phyloP scores from a whole-genome alignment of 2,797 vertebrate species.

The Craterocephalus amniculus region DNA sequence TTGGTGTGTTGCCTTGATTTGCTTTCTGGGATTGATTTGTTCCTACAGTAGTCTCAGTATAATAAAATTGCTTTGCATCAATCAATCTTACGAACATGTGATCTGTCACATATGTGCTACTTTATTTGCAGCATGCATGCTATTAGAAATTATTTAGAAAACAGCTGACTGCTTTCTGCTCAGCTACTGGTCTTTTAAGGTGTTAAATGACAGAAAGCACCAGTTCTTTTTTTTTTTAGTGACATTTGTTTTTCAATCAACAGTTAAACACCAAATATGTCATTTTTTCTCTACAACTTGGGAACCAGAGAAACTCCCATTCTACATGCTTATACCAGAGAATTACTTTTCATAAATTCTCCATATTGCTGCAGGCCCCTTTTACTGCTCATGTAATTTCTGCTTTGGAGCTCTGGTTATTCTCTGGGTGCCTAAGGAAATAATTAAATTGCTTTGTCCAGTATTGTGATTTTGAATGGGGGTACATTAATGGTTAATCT shows the following conservation, averaged over 20 bases:
- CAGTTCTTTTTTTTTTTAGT: background rate
- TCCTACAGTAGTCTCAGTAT: no score
- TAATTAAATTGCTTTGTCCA: constrained; percentile 11
- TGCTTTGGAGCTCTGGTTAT: background rate
- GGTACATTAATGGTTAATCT: background rate
- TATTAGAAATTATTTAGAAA: no score
- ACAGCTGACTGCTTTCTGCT: no score
- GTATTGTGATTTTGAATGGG: background rate
- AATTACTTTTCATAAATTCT: background rate
- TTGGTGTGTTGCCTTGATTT: no score
- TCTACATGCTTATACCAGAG: background rate
- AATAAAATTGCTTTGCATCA: no score
- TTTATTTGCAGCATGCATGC: no score
- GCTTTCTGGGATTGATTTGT: no score
- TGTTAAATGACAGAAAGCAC: background rate
- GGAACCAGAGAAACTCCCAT: background rate
- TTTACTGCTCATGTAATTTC: constrained; percentile 2
- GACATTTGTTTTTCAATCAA: background rate
- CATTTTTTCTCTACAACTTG: background rate
- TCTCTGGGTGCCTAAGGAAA: constrained; percentile 3
- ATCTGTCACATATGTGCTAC: no score
- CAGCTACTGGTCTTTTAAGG: background rate
- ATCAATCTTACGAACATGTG: no score
- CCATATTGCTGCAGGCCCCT: background rate
- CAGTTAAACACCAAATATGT: background rate